Evolutionary conservation across 2,113 vertebrate genomes (phyloP).

Genomic region (Passer montanus): DNA sequence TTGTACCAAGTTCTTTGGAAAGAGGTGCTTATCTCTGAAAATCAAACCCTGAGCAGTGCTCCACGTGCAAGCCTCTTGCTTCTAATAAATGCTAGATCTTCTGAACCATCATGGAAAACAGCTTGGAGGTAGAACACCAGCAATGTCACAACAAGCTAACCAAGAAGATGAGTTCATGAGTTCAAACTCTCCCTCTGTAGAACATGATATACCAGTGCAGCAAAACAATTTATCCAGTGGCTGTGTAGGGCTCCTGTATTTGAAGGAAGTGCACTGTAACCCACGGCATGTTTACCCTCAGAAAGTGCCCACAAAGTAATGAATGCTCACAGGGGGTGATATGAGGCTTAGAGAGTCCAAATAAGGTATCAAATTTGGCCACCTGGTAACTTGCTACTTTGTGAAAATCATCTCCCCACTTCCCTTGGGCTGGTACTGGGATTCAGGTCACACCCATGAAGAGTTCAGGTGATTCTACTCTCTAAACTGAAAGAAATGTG

Average conservation of each 20-base stretch:
- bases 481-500: neutral
- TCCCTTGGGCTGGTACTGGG: neutral
- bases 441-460: neutral
- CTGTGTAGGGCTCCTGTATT: neutral
- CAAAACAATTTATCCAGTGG: neutral
- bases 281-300: neutral
- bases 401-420: neutral
- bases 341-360: neutral
- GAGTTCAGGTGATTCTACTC: neutral
- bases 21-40: neutral
- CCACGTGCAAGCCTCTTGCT: rapidly evolving
- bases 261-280: neutral
- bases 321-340: neutral
- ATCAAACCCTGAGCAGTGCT: neutral
- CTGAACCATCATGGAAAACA: neutral
- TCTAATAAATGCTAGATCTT: neutral
- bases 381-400: neutral
- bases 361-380: neutral
- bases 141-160: neutral
- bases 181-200: neutral
- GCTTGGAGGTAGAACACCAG: neutral
- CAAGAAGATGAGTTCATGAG: neutral
- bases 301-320: neutral
- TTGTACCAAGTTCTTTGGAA: neutral
- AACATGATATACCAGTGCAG: neutral